Evolutionary conservation across 2,888 invertebrate genomes (phyloP).

Genomic region (Mantis religiosa): DNA sequence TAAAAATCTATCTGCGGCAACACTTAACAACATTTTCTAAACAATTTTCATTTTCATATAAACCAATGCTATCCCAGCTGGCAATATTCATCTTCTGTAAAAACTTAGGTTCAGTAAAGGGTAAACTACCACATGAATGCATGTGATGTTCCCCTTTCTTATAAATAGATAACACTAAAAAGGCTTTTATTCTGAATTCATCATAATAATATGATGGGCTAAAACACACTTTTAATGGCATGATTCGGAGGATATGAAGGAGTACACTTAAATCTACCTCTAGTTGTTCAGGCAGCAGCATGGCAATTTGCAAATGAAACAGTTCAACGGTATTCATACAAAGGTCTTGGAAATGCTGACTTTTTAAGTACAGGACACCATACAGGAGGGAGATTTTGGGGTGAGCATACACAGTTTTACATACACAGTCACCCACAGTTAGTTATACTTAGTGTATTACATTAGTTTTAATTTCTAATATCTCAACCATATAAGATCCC

Average conservation of each 20-base stretch:
- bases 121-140: background rate
- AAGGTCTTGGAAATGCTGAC: background rate
- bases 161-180: slow-evolving; percentile 9
- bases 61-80: slow-evolving; percentile 15
- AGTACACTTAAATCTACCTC: slow-evolving; percentile 4
- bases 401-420: slow-evolving; percentile 22
- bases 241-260: background rate
- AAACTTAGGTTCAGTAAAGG: slow-evolving; percentile 15
- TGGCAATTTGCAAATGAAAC: background rate
- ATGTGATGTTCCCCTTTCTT: background rate
- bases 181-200: slow-evolving; percentile 1
- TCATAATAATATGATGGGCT: background rate
- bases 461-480: slow-evolving; percentile 22
- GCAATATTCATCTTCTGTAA: slow-evolving; percentile 11
- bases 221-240: background rate
- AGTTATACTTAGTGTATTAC: slow-evolving; percentile 16
- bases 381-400: slow-evolving; percentile 17
- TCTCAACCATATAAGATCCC: background rate
- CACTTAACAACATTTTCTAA: slow-evolving; percentile 23
- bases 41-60: slow-evolving; percentile 18
- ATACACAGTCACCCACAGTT: slow-evolving; percentile 26
- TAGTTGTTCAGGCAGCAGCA: background rate
- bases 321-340: background rate
- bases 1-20: slow-evolving; percentile 26
- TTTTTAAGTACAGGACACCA: slow-evolving; percentile 26